A percentile compares a stretch with the other conserved stretches of the same genome.
Conservation (phyloP, 2,888 invertebrate genomes). For the Acanthosoma haemorrhoidale region DNA sequence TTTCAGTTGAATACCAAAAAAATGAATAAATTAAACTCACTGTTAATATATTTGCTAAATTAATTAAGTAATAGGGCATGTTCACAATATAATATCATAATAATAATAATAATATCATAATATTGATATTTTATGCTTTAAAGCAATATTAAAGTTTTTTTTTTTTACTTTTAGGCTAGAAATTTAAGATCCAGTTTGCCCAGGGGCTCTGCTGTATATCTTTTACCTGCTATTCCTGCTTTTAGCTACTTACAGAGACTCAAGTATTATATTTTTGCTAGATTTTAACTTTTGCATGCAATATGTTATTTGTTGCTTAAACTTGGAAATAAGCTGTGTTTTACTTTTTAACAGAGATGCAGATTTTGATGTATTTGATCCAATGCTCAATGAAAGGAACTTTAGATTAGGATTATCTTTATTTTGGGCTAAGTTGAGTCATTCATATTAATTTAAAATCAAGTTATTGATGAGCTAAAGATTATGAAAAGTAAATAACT, state of each 20-base stretch:
- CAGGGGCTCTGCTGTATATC: not conserved
- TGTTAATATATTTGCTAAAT: no score
- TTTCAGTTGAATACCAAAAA: no score
- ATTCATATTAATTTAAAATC: not conserved
- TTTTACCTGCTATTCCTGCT: constrained; percentile 14
- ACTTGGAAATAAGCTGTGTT: not conserved
- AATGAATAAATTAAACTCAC: no score
- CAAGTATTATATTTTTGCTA: not conserved
- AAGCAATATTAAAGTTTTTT: not conserved
- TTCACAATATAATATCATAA: no score
- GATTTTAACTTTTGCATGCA: not conserved
- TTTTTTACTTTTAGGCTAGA: constrained; percentile 3
- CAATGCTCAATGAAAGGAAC: not conserved
- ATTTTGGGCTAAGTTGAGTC: not conserved
- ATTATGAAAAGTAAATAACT: not conserved
- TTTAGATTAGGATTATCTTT: not conserved
- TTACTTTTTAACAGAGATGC: not conserved
- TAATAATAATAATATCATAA: no score
- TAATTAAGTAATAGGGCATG: no score
- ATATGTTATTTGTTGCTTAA: not conserved
- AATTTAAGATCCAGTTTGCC: constrained; percentile 13
- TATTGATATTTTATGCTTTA: not conserved
- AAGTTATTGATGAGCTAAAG: not conserved
- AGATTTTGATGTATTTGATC: constrained; percentile 22
- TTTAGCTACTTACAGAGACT: not conserved